phyloP scores from a whole-genome alignment of 2,888 invertebrate species.

The Macrophya alboannulata region DNA sequence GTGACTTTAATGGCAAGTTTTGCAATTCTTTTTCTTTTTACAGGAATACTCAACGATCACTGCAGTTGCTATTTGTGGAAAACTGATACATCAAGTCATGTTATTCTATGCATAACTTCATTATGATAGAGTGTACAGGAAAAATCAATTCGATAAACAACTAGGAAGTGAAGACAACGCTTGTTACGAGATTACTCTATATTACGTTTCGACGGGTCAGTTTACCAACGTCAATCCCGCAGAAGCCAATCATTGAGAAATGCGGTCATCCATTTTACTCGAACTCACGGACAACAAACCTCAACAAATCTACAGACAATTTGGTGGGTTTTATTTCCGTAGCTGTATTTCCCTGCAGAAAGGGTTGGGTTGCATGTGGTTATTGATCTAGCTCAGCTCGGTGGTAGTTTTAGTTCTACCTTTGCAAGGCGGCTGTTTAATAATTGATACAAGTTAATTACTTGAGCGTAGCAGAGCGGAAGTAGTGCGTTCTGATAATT shows the following conservation, averaged over 20 bases:
- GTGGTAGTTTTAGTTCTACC: slow-evolving; percentile 42
- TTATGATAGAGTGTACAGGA: background rate
- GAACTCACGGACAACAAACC: background rate
- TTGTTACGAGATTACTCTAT: background rate
- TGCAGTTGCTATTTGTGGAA: background rate
- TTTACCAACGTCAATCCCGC: background rate
- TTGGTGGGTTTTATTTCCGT: slow-evolving; percentile 33
- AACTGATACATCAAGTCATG: background rate
- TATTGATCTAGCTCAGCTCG: slow-evolving; percentile 52
- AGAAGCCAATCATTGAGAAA: slow-evolving; percentile 1
- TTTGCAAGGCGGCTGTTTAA: slow-evolving; percentile 26
- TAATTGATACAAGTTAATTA: slow-evolving; percentile 52
- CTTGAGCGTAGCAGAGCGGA: slow-evolving; percentile 42
- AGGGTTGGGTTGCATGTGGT: slow-evolving; percentile 48
- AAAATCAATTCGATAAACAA: background rate
- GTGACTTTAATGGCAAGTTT: background rate
- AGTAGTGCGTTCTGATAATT: slow-evolving; percentile 40
- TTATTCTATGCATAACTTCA: slow-evolving; percentile 22
- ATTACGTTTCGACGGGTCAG: background rate
- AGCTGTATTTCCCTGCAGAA: background rate
- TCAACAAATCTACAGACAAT: background rate
- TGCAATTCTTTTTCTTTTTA: background rate
- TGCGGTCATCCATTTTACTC: no score
- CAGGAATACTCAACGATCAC: background rate
- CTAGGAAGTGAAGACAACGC: background rate